Conservation (phyloP, 2,888 invertebrate species). For the Phyto melanocephala region DNA sequence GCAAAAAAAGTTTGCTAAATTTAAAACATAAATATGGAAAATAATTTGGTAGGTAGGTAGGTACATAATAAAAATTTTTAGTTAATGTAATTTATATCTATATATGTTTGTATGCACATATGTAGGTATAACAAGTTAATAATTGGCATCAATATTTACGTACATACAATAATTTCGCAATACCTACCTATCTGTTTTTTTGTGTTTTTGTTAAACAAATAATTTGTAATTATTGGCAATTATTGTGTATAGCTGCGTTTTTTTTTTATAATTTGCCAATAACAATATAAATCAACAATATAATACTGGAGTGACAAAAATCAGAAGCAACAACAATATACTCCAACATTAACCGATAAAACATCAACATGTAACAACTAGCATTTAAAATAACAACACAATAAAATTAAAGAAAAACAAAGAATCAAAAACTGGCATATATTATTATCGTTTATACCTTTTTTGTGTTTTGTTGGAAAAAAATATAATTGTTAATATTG, state of each 20-base stretch:
- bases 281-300: slow-evolving; percentile 19
- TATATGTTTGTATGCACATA: no score
- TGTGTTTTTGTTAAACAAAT: neutral
- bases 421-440: neutral
- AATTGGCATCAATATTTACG: slow-evolving; percentile 19
- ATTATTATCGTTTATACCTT: neutral
- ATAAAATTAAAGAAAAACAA: neutral
- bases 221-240: slow-evolving; percentile 40
- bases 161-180: neutral
- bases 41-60: no score
- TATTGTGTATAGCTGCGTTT: neutral
- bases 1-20: no score
- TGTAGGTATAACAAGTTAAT: neutral
- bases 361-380: slow-evolving; percentile 29
- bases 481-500: slow-evolving; percentile 12
- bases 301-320: neutral
- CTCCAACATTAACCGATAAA: neutral
- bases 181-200: neutral
- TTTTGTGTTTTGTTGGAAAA: neutral
- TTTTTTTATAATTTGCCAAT: slow-evolving; percentile 32
- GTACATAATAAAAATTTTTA: no score
- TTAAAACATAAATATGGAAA: no score
- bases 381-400: neutral
- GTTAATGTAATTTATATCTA: no score
- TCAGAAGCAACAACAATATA: neutral